These are phyloP conservation scores for Oscheius sp. DNA, from an alignment of 2,888 invertebrate species.

Conservation along the genomic window DNA sequence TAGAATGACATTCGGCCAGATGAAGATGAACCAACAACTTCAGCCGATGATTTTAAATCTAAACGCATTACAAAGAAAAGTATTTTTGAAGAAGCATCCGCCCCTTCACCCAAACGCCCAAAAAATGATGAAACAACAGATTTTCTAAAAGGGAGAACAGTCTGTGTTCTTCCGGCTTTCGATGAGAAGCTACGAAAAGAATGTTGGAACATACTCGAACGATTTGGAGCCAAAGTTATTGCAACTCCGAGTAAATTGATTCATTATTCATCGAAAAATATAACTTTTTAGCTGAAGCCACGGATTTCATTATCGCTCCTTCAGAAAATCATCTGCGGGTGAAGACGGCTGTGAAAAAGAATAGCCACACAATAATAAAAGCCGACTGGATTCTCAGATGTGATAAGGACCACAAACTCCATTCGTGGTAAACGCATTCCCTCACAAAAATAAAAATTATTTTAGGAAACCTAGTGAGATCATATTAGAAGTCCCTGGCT, in stretches of 20 bases:
- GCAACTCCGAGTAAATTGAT: constrained; percentile 52
- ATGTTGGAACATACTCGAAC: constrained; percentile 55
- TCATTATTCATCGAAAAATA: not conserved
- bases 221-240: constrained; percentile 57
- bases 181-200: constrained; percentile 37
- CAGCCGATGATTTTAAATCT: constrained; percentile 9
- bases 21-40: not conserved
- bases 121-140: not conserved
- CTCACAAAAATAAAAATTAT: not conserved
- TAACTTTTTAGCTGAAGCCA: constrained; percentile 29
- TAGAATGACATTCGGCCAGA: constrained; percentile 12
- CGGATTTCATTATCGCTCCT: constrained; percentile 38
- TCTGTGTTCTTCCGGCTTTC: constrained; percentile 46
- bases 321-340: constrained; percentile 33
- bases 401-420: constrained; percentile 38
- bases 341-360: constrained; percentile 29
- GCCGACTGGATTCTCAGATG: constrained; percentile 51
- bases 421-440: constrained; percentile 46
- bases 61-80: constrained; percentile 31
- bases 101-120: constrained; percentile 8
- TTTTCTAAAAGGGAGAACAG: constrained; percentile 39
- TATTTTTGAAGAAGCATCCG: constrained; percentile 4
- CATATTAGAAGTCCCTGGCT: constrained; percentile 21
- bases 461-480: constrained; percentile 20
- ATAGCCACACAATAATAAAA: constrained; percentile 39